Conservation (phyloP, 2,113 vertebrate species). For the Talpa occidentalis region DNA sequence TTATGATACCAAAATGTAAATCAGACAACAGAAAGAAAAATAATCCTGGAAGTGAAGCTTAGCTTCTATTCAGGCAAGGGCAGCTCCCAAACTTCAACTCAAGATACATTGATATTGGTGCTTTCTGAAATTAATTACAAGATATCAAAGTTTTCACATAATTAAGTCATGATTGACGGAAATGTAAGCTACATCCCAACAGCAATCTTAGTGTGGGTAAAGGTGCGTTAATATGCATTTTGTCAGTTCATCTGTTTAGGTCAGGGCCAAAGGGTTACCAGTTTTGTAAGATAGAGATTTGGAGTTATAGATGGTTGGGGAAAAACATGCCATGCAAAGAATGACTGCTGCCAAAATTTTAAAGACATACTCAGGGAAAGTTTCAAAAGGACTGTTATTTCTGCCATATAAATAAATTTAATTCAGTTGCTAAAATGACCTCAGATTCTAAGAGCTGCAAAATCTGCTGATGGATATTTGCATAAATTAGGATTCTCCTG, state of each 20-base stretch:
- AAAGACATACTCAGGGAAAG: not conserved
- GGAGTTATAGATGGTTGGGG: not conserved
- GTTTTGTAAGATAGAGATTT: not conserved
- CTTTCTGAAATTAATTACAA: not conserved
- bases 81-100: not conserved
- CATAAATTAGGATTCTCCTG: conserved; percentile 24
- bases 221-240: not conserved
- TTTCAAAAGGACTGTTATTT: not conserved
- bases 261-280: not conserved
- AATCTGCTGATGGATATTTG: not conserved
- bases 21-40: not conserved
- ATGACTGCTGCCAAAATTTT: not conserved
- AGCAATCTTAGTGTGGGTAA: not conserved
- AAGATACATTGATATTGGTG: not conserved
- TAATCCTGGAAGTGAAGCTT: not conserved
- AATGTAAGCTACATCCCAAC: not conserved
- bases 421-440: not conserved
- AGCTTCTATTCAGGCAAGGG: not conserved
- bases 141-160: conserved; percentile 28
- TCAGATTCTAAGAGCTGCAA: not conserved
- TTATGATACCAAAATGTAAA: not conserved
- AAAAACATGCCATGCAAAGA: not conserved
- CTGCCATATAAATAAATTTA: not conserved
- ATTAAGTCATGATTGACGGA: not conserved
- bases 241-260: not conserved